phyloP scores from a whole-genome alignment of 1,140 invertebrate genomes.

The Drosophila leontia region DNA sequence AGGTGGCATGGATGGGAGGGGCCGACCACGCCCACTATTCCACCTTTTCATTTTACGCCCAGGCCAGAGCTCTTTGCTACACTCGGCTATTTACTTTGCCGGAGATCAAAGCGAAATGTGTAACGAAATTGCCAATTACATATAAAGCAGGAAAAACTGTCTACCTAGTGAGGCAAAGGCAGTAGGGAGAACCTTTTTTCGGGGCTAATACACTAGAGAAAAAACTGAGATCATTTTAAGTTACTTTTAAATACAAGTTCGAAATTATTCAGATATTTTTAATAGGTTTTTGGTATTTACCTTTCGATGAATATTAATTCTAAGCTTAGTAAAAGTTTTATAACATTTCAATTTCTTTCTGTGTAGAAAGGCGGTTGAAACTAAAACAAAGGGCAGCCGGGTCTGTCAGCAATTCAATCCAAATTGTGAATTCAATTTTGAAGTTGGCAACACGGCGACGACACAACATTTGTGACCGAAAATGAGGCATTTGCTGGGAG shows the following conservation, averaged over 20 bases:
- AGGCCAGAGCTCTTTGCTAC: constrained; percentile 16
- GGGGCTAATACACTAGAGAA: neutral
- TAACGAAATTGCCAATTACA: constrained; percentile 81
- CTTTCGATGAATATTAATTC: neutral
- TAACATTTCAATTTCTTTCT: neutral
- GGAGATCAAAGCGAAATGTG: constrained; percentile 80
- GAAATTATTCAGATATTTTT: neutral
- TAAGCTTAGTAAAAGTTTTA: too few relatives aligned
- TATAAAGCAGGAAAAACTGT: constrained; percentile 67
- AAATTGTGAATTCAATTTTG: constrained; percentile 77
- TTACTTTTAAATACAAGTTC: neutral
- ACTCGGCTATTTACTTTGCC: constrained; percentile 51
- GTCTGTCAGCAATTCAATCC: constrained; percentile 66
- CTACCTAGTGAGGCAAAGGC: constrained; percentile 33
- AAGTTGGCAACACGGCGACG: constrained; percentile 63
- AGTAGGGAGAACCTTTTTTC: neutral
- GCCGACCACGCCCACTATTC: constrained; percentile 20
- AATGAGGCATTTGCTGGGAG: constrained; percentile 53
- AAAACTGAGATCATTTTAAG: neutral
- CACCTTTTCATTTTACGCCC: constrained; percentile 9
- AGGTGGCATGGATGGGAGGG: constrained; percentile 28
- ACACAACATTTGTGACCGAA: constrained; percentile 61
- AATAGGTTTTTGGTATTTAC: neutral
- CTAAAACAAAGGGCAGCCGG: constrained; percentile 62
- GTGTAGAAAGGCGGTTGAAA: neutral